Conservation (phyloP, 2,888 invertebrate genomes). For the Myopa testacea region DNA sequence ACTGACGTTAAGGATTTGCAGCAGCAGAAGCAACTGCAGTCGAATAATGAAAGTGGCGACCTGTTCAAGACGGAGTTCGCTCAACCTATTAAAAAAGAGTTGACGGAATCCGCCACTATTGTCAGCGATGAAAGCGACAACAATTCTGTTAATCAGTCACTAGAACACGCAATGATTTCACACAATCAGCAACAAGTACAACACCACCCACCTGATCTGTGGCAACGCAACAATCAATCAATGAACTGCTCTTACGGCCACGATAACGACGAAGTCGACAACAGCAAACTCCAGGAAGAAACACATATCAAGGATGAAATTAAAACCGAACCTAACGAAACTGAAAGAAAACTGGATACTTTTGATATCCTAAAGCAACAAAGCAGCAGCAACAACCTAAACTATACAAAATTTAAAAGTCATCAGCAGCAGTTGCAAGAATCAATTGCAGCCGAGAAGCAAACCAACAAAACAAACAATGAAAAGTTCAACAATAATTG, state of each 20-base stretch:
- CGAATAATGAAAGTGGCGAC: slow-evolving; percentile 9
- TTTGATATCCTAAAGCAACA: slow-evolving; percentile 62
- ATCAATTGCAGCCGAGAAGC: neutral
- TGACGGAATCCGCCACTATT: slow-evolving; percentile 37
- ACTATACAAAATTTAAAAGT: slow-evolving; percentile 30
- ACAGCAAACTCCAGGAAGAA: neutral
- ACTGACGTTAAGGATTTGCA: slow-evolving; percentile 53
- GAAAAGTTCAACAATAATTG: slow-evolving; percentile 28
- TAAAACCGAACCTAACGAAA: slow-evolving; percentile 56
- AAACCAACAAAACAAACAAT: slow-evolving; percentile 3
- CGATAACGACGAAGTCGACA: neutral
- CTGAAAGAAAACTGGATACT: slow-evolving; percentile 52
- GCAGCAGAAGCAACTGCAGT: neutral
- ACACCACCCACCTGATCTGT: slow-evolving; percentile 31
- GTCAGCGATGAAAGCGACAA: slow-evolving; percentile 2
- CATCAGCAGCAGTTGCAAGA: slow-evolving; percentile 5
- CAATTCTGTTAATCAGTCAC: slow-evolving; percentile 19
- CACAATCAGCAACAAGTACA: neutral
- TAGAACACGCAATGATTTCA: slow-evolving; percentile 30
- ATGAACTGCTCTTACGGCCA: neutral
- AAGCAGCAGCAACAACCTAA: slow-evolving; percentile 47
- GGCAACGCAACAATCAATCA: neutral
- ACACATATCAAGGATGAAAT: slow-evolving; percentile 60
- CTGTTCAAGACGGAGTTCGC: slow-evolving; percentile 25
- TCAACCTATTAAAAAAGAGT: slow-evolving; percentile 45